Conservation (phyloP, 2,888 invertebrate species). For the Eilema griseolum region DNA sequence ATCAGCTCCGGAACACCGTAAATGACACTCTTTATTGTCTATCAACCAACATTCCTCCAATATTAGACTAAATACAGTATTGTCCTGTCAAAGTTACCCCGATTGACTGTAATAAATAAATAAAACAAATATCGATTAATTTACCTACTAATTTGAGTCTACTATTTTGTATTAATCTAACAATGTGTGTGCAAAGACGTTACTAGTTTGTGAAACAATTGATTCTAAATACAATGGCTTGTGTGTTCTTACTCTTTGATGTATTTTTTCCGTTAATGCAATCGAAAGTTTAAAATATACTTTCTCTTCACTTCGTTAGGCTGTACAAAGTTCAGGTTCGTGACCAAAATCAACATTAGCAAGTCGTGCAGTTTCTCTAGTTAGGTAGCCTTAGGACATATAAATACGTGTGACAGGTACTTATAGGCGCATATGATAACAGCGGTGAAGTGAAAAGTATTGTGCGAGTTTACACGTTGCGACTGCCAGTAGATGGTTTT, state of each 20-base stretch:
- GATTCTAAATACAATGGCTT: neutral
- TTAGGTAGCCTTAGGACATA: neutral
- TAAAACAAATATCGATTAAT: no score
- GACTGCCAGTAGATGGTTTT: neutral
- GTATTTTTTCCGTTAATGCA: neutral
- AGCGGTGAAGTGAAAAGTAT: neutral
- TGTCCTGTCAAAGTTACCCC: no score
- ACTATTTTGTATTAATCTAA: neutral
- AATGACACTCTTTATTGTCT: no score
- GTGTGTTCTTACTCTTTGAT: neutral
- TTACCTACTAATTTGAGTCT: neutral
- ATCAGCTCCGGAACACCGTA: no score
- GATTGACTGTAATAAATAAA: no score
- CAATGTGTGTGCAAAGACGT: no score
- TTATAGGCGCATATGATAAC: neutral
- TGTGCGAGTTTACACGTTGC: neutral
- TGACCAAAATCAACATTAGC: conserved; percentile 40
- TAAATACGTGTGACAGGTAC: neutral
- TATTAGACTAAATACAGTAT: no score
- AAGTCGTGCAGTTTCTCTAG: conserved; percentile 33
- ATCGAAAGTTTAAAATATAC: conserved; percentile 44
- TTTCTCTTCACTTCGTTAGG: conserved; percentile 42
- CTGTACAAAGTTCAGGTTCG: conserved; percentile 44
- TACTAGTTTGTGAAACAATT: neutral
- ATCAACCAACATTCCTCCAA: no score